Evolutionary conservation across 2,797 vertebrate species (phyloP).

Genomic region (Notolepis coatsorum): DNA sequence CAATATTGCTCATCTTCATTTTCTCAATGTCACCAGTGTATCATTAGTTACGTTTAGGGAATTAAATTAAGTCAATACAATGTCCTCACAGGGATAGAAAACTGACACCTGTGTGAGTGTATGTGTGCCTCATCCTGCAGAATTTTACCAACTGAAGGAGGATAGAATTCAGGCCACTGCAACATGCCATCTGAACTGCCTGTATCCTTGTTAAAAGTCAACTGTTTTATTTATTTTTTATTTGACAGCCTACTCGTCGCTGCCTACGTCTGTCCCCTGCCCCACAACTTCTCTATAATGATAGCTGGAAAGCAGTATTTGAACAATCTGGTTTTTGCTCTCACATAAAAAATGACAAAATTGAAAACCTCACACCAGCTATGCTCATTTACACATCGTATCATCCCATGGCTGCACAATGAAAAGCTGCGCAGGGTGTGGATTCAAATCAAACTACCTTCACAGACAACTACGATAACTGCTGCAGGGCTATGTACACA

Average conservation of each 20-base stretch:
- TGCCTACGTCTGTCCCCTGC: not conserved
- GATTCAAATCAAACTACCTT: constrained; percentile 22
- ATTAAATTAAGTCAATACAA: constrained; percentile 40
- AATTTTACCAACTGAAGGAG: not conserved
- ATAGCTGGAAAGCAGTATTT: constrained; percentile 15
- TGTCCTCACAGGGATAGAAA: not conserved
- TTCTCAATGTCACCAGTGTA: no score
- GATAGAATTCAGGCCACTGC: not conserved
- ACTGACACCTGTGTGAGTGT: no score
- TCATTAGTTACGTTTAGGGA: no score
- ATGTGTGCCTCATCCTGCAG: not conserved
- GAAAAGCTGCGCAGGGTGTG: constrained; percentile 21
- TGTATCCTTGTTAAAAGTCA: constrained; percentile 54
- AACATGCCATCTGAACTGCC: constrained; percentile 9
- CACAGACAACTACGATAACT: constrained; percentile 22
- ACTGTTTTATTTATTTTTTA: constrained; percentile 18
- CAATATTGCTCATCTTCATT: no score
- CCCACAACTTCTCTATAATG: not conserved
- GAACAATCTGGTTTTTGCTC: constrained; percentile 26
- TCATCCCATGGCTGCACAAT: constrained; percentile 27
- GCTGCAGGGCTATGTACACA: constrained; percentile 7
- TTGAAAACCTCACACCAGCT: no score
- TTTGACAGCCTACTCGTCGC: not conserved
- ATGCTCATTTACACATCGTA: constrained; percentile 17
- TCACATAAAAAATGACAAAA: constrained; percentile 1